Evolutionary conservation across 2,113 vertebrate species (phyloP), one percentile per base, ranked within the genome.

Genomic region (Tragulus kanchil): DNA sequence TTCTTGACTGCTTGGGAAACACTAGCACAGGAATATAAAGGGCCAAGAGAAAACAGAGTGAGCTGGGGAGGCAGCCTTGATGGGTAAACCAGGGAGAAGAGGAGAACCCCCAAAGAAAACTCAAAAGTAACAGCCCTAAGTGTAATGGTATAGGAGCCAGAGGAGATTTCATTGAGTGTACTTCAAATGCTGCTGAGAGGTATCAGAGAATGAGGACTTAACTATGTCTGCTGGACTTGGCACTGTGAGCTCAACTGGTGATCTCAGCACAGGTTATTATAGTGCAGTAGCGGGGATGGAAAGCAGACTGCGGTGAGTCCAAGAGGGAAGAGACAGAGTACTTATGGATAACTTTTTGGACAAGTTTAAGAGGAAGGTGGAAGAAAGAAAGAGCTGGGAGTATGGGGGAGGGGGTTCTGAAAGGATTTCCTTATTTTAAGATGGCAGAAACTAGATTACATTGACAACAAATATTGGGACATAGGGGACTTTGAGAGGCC

Each of bases 361-460:
- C 73, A 77, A 54, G n/a, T 87, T 89, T 56, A 87, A 42, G 48
- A 87, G 26, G 71, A 56, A 96, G 85, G 31, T n/a, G 13, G 28
- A 75, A 90, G 69, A 67, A 84, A 82, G 61, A 65, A 77, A 25
- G 69, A 77, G 3, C 58, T 65, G 19, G 25, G 54, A 42, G 6
- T 45, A 73, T 36, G 3, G 26, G 23, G 6, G n/a, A n/a, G 12
- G 15, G 26, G 28, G 12, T 64, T 36, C 69, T 36, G 48, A 88
- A 96, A 93, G 71, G 16, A 95, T 69, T 93, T 96, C 52, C 67
- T 89, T 54, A 85, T 58, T 92, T 97, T 90, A 90, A 82, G 54
- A 89, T 6, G 83, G 71, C 31, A 91, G n/a, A 89, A 86, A 79
- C 6, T 19, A 85, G 56, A 61, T 64, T 45, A 50, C 26, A 14